Evolutionary conservation across 2,113 vertebrate genomes (phyloP).

Genomic region (Otolemur garnettii): DNA sequence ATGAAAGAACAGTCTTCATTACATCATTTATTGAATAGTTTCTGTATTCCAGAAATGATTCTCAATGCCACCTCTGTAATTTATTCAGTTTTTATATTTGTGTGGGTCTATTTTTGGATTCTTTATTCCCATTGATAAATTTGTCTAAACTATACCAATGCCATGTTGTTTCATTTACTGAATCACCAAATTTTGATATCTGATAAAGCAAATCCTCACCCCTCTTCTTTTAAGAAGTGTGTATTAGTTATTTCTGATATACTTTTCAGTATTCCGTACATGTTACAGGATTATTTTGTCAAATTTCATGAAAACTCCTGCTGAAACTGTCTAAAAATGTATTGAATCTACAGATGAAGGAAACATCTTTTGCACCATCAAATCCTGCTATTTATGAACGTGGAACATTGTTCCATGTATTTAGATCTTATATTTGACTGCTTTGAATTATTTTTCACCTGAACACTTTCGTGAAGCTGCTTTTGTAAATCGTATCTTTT

Average conservation of each 20-base stretch:
- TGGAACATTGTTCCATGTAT: slow-evolving; percentile 55
- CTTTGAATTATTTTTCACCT: slow-evolving; percentile 42
- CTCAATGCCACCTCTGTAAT: background rate
- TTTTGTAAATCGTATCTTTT: slow-evolving; percentile 42
- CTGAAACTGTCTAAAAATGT: background rate
- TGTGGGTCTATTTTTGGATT: background rate
- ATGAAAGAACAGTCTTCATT: background rate
- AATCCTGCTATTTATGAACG: slow-evolving; percentile 69
- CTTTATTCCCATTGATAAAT: background rate
- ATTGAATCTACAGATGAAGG: background rate
- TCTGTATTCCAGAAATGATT: background rate
- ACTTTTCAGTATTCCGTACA: background rate
- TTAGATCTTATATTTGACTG: slow-evolving; percentile 43
- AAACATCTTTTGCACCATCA: background rate
- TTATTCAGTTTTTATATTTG: background rate
- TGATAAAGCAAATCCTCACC: background rate
- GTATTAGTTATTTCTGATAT: background rate
- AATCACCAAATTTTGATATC: background rate
- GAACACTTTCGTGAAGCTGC: background rate
- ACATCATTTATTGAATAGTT: background rate
- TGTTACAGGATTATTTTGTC: background rate
- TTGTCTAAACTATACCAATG: background rate
- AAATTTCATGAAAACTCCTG: slow-evolving; percentile 30
- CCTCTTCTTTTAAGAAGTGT: background rate
- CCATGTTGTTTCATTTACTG: background rate